Conservation (phyloP, 2,113 vertebrate species). For the Mormyrus lacerda region DNA sequence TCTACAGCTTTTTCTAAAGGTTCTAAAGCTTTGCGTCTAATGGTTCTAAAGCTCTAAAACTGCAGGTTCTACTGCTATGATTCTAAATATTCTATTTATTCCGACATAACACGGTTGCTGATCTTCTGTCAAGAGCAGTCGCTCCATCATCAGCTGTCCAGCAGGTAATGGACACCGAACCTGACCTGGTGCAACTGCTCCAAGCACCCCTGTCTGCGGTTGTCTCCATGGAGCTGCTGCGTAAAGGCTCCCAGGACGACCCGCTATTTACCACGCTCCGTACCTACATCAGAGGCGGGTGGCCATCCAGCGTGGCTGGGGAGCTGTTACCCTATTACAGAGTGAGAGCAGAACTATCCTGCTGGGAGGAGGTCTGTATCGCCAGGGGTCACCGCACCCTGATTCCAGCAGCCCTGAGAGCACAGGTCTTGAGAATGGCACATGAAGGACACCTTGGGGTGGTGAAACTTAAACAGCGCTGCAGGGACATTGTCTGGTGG, state of each 20-base stretch:
- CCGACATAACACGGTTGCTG: not conserved
- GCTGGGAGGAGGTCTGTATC: not conserved
- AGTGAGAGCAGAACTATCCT: not conserved
- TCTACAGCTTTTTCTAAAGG: too few relatives aligned
- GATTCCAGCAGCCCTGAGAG: not conserved
- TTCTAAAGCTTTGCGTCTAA: too few relatives aligned
- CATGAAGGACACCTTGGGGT: constrained; percentile 1
- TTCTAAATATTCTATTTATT: too few relatives aligned
- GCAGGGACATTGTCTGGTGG: constrained; percentile 8
- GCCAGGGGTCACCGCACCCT: not conserved
- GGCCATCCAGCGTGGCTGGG: not conserved
- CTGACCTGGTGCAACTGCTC: not conserved
- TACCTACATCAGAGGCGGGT: not conserved
- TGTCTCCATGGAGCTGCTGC: not conserved
- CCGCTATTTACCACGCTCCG: not conserved
- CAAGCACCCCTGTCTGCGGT: not conserved
- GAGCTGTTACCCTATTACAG: not conserved
- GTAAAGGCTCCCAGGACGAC: not conserved
- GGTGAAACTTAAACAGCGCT: not conserved
- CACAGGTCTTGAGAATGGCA: not conserved
- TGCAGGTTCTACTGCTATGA: too few relatives aligned
- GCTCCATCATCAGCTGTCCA: not conserved
- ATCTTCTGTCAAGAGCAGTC: not conserved
- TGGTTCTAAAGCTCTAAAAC: too few relatives aligned
- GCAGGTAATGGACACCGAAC: not conserved